phyloP scores from a whole-genome alignment of 2,797 vertebrate genomes.

The Sternarchorhynchus goeldii region DNA sequence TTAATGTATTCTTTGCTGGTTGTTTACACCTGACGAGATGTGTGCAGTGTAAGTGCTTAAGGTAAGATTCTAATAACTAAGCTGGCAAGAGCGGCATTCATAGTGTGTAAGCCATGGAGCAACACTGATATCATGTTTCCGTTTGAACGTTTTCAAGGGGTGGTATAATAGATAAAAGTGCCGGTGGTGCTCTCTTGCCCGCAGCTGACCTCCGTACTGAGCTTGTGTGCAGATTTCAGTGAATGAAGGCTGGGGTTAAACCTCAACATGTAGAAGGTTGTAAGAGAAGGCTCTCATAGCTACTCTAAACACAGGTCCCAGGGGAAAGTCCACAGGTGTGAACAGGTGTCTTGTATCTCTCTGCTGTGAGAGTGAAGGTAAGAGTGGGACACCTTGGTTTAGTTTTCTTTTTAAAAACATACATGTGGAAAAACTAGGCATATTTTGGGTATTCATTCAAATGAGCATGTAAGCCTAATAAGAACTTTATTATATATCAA shows the following conservation, averaged over 20 bases:
- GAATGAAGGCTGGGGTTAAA: constrained; percentile 33
- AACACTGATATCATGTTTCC: background rate
- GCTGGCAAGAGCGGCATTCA: background rate
- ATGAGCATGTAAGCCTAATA: background rate
- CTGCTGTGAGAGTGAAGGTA: background rate
- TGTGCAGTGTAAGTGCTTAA: background rate
- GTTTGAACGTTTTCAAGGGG: constrained; percentile 16
- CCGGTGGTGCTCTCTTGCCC: constrained; percentile 70
- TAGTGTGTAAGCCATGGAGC: background rate
- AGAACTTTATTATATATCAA: background rate
- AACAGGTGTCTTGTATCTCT: constrained; percentile 17
- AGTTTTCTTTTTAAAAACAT: constrained; percentile 12
- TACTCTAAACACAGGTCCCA: constrained; percentile 21
- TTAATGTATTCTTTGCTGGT: background rate
- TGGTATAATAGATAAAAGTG: constrained; percentile 18
- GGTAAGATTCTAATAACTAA: background rate
- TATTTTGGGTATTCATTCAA: background rate
- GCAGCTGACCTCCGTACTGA: constrained; percentile 76
- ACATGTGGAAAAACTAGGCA: background rate
- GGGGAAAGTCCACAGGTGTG: constrained; percentile 26
- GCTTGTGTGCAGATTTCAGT: constrained; percentile 55
- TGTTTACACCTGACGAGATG: background rate
- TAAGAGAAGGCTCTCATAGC: constrained; percentile 28
- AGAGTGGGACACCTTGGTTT: background rate
- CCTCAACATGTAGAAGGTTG: constrained; percentile 26